Base-by-base conservation (phyloP, 1,140 invertebrate species). In the Drosophila kohkoa region DNA sequence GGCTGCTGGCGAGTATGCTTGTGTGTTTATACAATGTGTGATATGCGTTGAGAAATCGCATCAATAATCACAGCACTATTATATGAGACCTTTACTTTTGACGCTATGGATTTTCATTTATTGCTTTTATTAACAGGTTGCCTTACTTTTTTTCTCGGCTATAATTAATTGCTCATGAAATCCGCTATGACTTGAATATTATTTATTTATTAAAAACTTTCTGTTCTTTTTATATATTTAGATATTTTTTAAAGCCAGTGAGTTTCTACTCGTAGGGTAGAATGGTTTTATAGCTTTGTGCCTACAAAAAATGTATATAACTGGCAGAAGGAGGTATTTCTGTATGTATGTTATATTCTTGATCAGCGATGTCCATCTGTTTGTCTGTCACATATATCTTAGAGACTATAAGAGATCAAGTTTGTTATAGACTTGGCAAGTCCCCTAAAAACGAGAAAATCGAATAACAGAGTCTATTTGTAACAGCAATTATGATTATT, bases 31-130 rank as follows among this genome's bases (percentile, higher is more conserved):
- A 45, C 38, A n/a, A 41, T 62, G 55, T 54, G 28, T 16, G 49
- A 32, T 41, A 20, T 20, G 49, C 41, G 74, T 58, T 67, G 71
- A 79, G 68, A 87, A 82, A 87, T 79, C 80, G 83, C 80, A 88
- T 58, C 73, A 64, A 71, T 88, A 79, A 88, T 73, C 58, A 46
- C 49, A 60, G 16, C 62, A 52, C 16, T 8, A 66, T 52, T 55
- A 30, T 49, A 57, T 54, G 75, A 58, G 66, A 60, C 66, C 69
- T 74, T 87, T 74, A 72, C 73, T 86, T 87, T 69, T 65, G 41
- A 49, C 74, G 78, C 65, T 85, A 76, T 72, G 77, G 79, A 79
- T 90, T 77, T 79, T 72, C 75, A 87, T 90, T 82, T 90, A 75
- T 64, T 51, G 57, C 76, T 72, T 87, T 82, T 90, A 77, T 71